Evolutionary conservation across 2,113 vertebrate species (phyloP), one percentile per base, ranked within the genome.

Genomic region (Bostrychus sinensis): DNA sequence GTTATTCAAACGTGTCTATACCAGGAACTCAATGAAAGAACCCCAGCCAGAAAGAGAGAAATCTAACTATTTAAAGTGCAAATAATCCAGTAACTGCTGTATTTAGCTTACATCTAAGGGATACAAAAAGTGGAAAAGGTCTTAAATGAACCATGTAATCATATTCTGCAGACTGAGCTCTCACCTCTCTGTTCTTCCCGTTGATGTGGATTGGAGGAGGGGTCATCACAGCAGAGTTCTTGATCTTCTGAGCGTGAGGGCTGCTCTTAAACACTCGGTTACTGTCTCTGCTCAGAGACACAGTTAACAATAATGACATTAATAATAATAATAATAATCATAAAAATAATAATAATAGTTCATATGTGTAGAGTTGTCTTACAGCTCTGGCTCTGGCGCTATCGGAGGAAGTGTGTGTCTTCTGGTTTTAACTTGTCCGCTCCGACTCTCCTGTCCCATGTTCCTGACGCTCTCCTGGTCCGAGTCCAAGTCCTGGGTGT

Each of bases 181-280:
- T 82, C 72, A 96, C 95, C 93, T 94, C 93, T 87, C 90, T 89
- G 79, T 82, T 90, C 56, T 88, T 89, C 41, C 89, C 84, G 4
- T 94, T 90, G 3, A 92, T 84, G 62, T 85, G 91, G 66, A 95
- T 93, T 1, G 93, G 93, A 13, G 93, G 94, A 0, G 94, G 94
- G 0, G 91, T 95, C 89, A 92, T 89, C 14, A 94, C 88, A 0
- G 70, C 79, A 0, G 87, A 82, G 63, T 72, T 89, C 68, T 94
- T 94, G 2, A 75, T 76, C 62, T 85, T 92, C 76, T 91, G 90
- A 50, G 91, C 89, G 4, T 84, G 80, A 12, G 91, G 80, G 55
- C 89, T 95, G 82, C 84, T 88, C 78, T 93, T 94, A 59, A 94
- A 93, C 30, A 93, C 58, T 9, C 71, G 88, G 78, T 88, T 88